phyloP scores from a whole-genome alignment of 1,140 invertebrate genomes.

The Cotesia typhae region DNA sequence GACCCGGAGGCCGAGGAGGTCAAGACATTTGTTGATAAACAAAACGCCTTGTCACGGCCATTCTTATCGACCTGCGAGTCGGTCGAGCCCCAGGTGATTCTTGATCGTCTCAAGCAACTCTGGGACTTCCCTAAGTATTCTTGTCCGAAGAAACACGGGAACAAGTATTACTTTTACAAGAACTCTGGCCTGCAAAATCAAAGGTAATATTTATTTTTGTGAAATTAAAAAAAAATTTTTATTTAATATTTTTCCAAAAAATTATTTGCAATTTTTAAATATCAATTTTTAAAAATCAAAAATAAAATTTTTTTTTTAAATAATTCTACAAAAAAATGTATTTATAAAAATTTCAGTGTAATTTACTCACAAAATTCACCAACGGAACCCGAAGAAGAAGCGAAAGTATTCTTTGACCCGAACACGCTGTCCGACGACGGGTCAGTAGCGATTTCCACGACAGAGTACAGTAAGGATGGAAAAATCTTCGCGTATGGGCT shows the following conservation, averaged over 20 bases:
- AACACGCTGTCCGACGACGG: constrained; percentile 94
- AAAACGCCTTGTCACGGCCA: constrained; percentile 89
- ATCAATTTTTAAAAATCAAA: too few relatives aligned
- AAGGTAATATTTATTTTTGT: constrained; percentile 69
- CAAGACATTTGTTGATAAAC: constrained; percentile 88
- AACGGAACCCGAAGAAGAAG: constrained; percentile 78
- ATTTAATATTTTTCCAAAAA: too few relatives aligned
- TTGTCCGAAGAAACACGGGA: constrained; percentile 83
- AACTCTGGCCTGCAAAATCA: constrained; percentile 98
- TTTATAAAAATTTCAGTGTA: constrained; percentile 73
- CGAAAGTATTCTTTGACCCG: constrained; percentile 93
- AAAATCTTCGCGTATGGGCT: constrained; percentile 90
- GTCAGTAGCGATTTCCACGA: constrained; percentile 83
- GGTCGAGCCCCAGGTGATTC: constrained; percentile 74
- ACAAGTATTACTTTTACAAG: constrained; percentile 91
- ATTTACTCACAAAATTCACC: constrained; percentile 89
- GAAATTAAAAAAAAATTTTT: too few relatives aligned
- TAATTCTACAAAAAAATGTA: too few relatives aligned
- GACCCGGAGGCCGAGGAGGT: constrained; percentile 94
- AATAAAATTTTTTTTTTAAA: too few relatives aligned
- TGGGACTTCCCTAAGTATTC: constrained; percentile 98
- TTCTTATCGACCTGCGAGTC: constrained; percentile 81
- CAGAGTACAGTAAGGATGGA: constrained; percentile 91
- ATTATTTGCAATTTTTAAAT: too few relatives aligned
- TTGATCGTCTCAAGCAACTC: constrained; percentile 82